Base-by-base conservation (phyloP, 1,140 invertebrate species). In the Mercenaria mercenaria region DNA sequence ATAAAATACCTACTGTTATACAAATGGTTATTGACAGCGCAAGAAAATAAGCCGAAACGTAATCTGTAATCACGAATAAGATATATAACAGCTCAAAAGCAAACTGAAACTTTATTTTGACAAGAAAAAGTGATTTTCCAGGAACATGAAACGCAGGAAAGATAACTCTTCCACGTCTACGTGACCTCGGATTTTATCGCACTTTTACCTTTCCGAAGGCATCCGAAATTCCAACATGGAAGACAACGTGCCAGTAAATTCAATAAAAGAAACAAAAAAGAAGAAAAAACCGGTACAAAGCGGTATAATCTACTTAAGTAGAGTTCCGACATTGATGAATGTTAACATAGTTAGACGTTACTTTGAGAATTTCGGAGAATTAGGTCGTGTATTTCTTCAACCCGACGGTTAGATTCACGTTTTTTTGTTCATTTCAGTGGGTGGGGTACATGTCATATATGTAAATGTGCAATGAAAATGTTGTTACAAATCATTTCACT, bases 241-340 rank as follows among this genome's bases (percentile, higher is more conserved):
- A 20, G 85, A 87, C 15, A 61, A 79, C 72, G 72, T 77, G 69
- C 26, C 37, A 1, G 34, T 50, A 39, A 15, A 77, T 15, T 11
- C 4, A 23, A 26, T 0, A 18, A 29, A 26, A 56, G 6, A 10
- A 29, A 47, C 37, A n/a, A 81, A 81, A 82, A 80, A 88, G 50
- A 79, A 34, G 29, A 89, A 82, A 37, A 81, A 69, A 26, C 23
- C 39, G 20, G 50, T 39, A 37, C 29, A 89, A 56, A 64, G 23
- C 13, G 88, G 88, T 1, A 89, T 89, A 47, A 89, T 89, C 11
- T 89, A 89, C 52, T 52, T 89, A 39, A 89, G 88, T 37, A 74
- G 88, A 32, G 34, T 89, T 11, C 88, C 88, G 1, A 83, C 88
- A 26, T 41, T 76, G 18, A 83, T 89, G 79, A 89, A 89, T 67